phyloP scores from a whole-genome alignment of 2,888 invertebrate species.

The Heliconius hortense region DNA sequence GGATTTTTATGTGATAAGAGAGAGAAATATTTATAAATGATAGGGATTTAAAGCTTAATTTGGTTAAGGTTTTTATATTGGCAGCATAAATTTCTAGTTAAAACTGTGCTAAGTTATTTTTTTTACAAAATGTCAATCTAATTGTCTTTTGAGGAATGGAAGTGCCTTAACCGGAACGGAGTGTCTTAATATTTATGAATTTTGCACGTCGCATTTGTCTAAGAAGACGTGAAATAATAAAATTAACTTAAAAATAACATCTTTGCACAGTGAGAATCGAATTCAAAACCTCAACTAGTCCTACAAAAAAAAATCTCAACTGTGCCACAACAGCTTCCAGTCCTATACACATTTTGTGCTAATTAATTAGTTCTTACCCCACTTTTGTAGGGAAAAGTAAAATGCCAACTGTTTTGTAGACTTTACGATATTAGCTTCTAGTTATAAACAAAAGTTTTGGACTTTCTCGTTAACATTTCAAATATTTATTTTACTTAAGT shows the following conservation, averaged over 20 bases:
- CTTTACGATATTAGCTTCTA: conserved; percentile 21
- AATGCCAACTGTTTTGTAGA: conserved; percentile 15
- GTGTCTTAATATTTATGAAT: not conserved
- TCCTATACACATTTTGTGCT: not conserved
- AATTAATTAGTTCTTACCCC: conserved; percentile 9
- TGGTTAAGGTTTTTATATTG: not conserved
- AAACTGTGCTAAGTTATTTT: not conserved
- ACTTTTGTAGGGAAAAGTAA: conserved; percentile 5
- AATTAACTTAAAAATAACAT: too few relatives aligned
- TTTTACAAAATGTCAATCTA: too few relatives aligned
- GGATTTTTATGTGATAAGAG: not conserved
- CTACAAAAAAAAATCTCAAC: not conserved
- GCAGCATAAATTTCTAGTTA: not conserved
- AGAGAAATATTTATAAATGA: not conserved
- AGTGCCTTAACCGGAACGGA: not conserved
- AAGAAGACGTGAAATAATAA: too few relatives aligned
- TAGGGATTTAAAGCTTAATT: not conserved
- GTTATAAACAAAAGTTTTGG: conserved; percentile 21
- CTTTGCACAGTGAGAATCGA: not conserved
- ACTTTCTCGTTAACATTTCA: conserved; percentile 24
- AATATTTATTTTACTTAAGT: conserved; percentile 22
- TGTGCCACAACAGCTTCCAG: not conserved
- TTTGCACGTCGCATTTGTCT: too few relatives aligned
- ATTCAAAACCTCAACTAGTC: not conserved
- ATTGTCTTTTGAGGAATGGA: not conserved